Evolutionary conservation across 2,888 invertebrate species (phyloP), one percentile per base, ranked within the genome.

Genomic region (Lordiphosa fenestrarum): DNA sequence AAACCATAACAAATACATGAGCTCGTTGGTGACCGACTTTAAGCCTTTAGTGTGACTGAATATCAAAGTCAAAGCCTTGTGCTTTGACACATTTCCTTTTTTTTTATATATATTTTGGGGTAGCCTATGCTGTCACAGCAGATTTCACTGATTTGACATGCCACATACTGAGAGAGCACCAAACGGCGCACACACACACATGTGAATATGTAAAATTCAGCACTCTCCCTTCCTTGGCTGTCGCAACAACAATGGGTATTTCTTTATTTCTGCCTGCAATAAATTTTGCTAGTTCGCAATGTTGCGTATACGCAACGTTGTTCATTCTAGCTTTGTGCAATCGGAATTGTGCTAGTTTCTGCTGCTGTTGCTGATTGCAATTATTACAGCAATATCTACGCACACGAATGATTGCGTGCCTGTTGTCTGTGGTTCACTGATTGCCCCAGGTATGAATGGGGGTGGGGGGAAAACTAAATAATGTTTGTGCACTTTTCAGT

Each of bases 111-210:
- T 9, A 6, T 30, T 42, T 9, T 25, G 25, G 10, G 15, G 15
- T 1, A 23, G 10, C 15, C 10, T 10, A 50, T 56, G 65, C 65
- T 74, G 80, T 63, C 69, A 56, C 50, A 61, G 58, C 62, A 57
- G 59, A 74, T 74, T 78, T 47, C 62, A 56, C 49, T 61, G 80
- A 72, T 75, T 68, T 75, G 72, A 53, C 56, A 7, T 6, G 25
- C 25, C 25, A 25, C 25, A 25, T 6, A 25, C 7, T 23, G 12
- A n/a, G 9, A 33, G 0, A 6, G 7, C 2, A 25, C 7, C 6
- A 7, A 25, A 25, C 7, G 7, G 25, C 6, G 2, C 25, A 7
- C 7, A 7, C 25, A 25, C 7, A 25, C 6, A 25, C 2, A 25
- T 7, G 25, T 7, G 6, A 25, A 25, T 25, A 25, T 25, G 25